phyloP scores from a whole-genome alignment of 2,113 vertebrate genomes.

The Talpa occidentalis region DNA sequence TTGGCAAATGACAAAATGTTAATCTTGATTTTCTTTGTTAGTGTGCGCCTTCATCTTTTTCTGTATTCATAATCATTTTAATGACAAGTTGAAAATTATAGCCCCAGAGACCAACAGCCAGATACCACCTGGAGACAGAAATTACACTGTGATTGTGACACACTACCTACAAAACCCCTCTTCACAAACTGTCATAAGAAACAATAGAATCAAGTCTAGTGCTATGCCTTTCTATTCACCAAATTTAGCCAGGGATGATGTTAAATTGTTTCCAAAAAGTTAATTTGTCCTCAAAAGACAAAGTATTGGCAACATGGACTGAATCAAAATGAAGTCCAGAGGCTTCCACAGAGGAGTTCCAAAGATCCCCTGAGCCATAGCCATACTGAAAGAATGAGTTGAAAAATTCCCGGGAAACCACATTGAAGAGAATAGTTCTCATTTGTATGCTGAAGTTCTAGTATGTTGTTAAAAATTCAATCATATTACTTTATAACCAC shows the following conservation, averaged over 20 bases:
- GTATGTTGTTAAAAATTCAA: slow-evolving; percentile 56
- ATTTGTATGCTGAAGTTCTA: slow-evolving; percentile 61
- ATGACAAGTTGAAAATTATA: slow-evolving; percentile 42
- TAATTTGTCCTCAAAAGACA: slow-evolving; percentile 47
- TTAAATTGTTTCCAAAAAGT: slow-evolving; percentile 44
- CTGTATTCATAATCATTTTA: slow-evolving; percentile 34
- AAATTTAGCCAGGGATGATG: slow-evolving; percentile 20
- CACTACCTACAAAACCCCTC: neutral
- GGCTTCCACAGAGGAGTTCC: neutral
- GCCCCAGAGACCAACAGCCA: slow-evolving; percentile 1
- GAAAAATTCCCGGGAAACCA: slow-evolving; percentile 20
- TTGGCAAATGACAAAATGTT: slow-evolving; percentile 35
- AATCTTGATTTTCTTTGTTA: slow-evolving; percentile 26
- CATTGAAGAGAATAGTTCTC: slow-evolving; percentile 33
- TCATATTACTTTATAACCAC: slow-evolving; percentile 44
- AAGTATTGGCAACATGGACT: slow-evolving; percentile 26
- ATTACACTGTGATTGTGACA: slow-evolving; percentile 38
- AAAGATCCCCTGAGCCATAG: slow-evolving; percentile 9
- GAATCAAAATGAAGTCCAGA: slow-evolving; percentile 41
- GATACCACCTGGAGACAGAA: slow-evolving; percentile 40
- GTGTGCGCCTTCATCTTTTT: slow-evolving; percentile 30
- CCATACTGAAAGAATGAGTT: slow-evolving; percentile 21
- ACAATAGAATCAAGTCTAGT: neutral
- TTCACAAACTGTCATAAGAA: neutral
- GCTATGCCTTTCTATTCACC: slow-evolving; percentile 12